Evolutionary conservation across 2,888 invertebrate species (phyloP).

Genomic region (Lasioglossum vierecki): DNA sequence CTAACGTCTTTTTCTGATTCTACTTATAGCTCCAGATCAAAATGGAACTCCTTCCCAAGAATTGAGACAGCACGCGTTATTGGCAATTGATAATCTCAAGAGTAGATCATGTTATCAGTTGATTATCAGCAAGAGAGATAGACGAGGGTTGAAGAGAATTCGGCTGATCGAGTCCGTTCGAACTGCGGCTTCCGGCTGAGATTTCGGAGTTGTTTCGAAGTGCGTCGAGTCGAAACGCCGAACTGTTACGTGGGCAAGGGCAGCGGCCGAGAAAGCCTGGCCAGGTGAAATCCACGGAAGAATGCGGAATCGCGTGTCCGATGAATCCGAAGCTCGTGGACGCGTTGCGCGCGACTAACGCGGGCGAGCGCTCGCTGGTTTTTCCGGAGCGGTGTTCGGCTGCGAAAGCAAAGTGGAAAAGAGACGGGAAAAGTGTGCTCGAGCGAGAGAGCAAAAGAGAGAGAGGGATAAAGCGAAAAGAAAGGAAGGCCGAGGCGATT

Average conservation of each 20-base stretch:
- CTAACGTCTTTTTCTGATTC: too few relatives aligned
- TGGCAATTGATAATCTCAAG: too few relatives aligned
- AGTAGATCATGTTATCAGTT: too few relatives aligned
- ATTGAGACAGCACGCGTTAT: too few relatives aligned
- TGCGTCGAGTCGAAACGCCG: not conserved
- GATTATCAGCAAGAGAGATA: too few relatives aligned
- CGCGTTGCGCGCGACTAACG: not conserved
- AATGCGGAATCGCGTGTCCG: constrained; percentile 48
- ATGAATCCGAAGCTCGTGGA: not conserved
- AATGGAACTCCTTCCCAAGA: too few relatives aligned
- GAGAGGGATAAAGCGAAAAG: not conserved
- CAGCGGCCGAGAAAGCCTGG: constrained; percentile 15
- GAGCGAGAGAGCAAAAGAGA: not conserved
- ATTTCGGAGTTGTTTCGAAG: not conserved
- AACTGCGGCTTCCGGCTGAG: not conserved
- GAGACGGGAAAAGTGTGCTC: not conserved
- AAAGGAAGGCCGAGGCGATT: constrained; percentile 30
- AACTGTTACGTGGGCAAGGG: not conserved
- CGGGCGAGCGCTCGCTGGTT: not conserved
- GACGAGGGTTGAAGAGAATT: not conserved
- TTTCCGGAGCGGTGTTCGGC: constrained; percentile 1
- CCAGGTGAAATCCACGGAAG: constrained; percentile 42
- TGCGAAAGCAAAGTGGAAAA: not conserved
- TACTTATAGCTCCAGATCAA: too few relatives aligned
- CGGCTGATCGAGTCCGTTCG: not conserved